A percentile compares a stretch with the other conserved stretches of the same genome.
Conservation (phyloP, 1,140 invertebrate species). For the Cotesia glomerata region DNA sequence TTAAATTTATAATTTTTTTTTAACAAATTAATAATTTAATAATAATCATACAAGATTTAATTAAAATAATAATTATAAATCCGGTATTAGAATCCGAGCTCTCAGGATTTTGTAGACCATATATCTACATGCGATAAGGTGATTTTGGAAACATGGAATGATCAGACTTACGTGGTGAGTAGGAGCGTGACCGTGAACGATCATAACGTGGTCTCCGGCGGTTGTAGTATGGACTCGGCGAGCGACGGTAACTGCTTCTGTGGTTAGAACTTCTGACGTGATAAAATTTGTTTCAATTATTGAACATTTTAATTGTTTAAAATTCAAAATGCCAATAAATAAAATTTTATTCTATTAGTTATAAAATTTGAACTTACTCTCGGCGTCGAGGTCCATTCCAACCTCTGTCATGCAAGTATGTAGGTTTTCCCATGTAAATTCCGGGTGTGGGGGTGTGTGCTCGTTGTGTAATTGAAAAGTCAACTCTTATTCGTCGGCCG, state of each 20-base stretch:
- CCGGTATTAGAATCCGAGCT: too few relatives aligned
- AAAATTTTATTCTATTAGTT: constrained; percentile 1
- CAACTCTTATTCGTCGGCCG: constrained; percentile 90
- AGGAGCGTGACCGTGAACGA: constrained; percentile 80
- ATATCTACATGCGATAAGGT: constrained; percentile 50
- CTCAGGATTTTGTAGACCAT: constrained; percentile 4
- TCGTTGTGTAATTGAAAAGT: constrained; percentile 96
- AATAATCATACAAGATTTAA: too few relatives aligned
- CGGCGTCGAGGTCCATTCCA: constrained; percentile 54
- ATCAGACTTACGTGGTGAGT: constrained; percentile 81
- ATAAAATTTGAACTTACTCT: constrained; percentile 61
- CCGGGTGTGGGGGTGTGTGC: constrained; percentile 98
- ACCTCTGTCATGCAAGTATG: constrained; percentile 59
- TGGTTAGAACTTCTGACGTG: constrained; percentile 44
- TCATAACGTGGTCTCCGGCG: constrained; percentile 71
- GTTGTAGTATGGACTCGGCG: constrained; percentile 70
- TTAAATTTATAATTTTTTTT: not conserved
- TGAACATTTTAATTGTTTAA: not conserved
- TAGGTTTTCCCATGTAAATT: constrained; percentile 96
- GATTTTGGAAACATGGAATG: constrained; percentile 33
- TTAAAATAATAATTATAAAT: too few relatives aligned
- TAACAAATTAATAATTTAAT: too few relatives aligned
- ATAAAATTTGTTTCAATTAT: not conserved
- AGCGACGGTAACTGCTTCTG: constrained; percentile 64
- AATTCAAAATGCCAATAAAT: not conserved